Base-by-base conservation (phyloP, 2,113 vertebrate genomes). In the Brachypteracias leptosomus region DNA sequence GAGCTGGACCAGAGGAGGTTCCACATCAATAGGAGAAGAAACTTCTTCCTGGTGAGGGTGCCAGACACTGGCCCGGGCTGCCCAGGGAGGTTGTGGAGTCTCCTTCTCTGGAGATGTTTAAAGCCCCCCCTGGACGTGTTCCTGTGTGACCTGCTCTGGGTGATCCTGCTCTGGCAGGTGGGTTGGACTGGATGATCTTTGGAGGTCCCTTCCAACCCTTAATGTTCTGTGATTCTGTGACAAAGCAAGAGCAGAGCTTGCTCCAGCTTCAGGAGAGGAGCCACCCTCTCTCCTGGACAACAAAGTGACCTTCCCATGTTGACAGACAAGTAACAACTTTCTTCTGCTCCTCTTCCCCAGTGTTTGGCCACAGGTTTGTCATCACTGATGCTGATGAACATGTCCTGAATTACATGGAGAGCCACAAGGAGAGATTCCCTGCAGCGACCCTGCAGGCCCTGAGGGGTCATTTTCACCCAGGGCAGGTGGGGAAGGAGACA, bases 331-430 rank as follows among this genome's bases (percentile, higher is more conserved):
- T 91, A 76, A 74, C 58, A 18, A 26, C 70, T 75, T 28, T 67
- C 21, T 86, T 51, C 42, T 38, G 38, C 88, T 29, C 19, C 47
- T 78, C 92, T 85, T 71, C 73, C 76, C 65, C 92, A 99, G 99
- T 99, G 87, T 99, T 99, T 54, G 88, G 98, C 62, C 98, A 98
- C 94, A 98, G 98, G 52, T 99, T 99, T 57, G 19, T 99, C 74
- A 97, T 99, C 98, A 98, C 89, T 3, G 98, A 99, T 0, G 98
- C 98, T 5, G 99, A 99, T 47, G 95, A 94, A 4, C 98, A 98
- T 7, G 99, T 99, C 61, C 94, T 99, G 57, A 98, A 97, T 15
- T 99, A 99, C 73, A 97, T 99, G 96, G 98, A 99, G 96, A 98
- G 97, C 71, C 98, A 98, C 1, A 67, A 98, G 8, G 92, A 97